Evolutionary conservation across 2,888 invertebrate species (phyloP).

Genomic region (Drosophila imparisetae): DNA sequence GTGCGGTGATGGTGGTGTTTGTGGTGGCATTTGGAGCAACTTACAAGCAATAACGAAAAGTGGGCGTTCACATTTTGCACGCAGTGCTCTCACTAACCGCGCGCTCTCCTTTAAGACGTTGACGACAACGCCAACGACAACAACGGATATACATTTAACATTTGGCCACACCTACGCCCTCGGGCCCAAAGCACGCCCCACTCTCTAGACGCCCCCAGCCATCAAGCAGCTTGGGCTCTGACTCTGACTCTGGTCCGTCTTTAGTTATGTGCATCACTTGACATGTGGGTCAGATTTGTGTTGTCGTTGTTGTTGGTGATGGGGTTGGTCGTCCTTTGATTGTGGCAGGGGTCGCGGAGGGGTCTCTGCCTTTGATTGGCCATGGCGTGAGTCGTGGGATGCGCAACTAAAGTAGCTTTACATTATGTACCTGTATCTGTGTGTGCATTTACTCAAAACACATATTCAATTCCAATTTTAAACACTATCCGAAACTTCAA

Average conservation of each 20-base stretch:
- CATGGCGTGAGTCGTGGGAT: constrained; percentile 28
- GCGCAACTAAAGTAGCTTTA: constrained; percentile 7
- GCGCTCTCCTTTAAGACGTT: constrained; percentile 55
- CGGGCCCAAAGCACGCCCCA: constrained; percentile 14
- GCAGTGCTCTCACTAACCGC: constrained; percentile 49
- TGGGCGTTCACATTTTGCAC: constrained; percentile 73
- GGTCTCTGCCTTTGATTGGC: constrained; percentile 46
- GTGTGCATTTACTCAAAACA: not conserved
- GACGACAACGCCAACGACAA: constrained; percentile 37
- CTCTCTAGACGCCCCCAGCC: constrained; percentile 12
- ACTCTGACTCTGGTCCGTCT: constrained; percentile 14
- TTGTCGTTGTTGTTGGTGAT: constrained; percentile 7
- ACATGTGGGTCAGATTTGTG: constrained; percentile 60
- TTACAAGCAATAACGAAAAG: constrained; percentile 65
- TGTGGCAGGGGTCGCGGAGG: constrained; percentile 2
- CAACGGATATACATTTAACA: constrained; percentile 54
- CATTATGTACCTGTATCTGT: constrained; percentile 2
- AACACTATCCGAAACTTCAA: not conserved
- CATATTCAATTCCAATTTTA: not conserved
- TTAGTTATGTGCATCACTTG: constrained; percentile 43
- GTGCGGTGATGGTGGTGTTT: constrained; percentile 19
- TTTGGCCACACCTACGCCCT: constrained; percentile 72
- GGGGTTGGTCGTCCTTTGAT: constrained; percentile 29
- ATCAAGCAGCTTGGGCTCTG: constrained; percentile 31
- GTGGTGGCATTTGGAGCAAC: constrained; percentile 48